These are phyloP conservation scores for Eudasyphora cyanicolor DNA, from an alignment of 2,888 invertebrate species.

Conservation along the genomic window DNA sequence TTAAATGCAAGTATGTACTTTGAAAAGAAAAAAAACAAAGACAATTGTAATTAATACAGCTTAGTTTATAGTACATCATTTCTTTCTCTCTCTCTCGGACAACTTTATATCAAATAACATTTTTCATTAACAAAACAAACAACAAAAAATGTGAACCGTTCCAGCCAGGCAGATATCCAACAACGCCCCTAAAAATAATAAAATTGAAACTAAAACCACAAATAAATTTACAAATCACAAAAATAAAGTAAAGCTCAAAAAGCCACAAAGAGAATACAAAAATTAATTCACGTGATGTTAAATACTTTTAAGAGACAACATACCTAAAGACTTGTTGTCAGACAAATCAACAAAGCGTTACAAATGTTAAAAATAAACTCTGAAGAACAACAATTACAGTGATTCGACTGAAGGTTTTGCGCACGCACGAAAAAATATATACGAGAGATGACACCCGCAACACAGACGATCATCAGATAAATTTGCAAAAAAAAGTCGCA, in stretches of 20 bases:
- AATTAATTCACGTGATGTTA: constrained; percentile 43
- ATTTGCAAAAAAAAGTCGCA: too few relatives aligned
- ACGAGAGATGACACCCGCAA: neutral
- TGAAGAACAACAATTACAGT: constrained; percentile 20
- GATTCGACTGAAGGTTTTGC: neutral
- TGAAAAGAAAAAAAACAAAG: neutral
- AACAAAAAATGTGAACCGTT: neutral
- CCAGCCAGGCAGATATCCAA: constrained; percentile 11
- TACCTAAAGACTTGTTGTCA: too few relatives aligned
- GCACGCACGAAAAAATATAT: neutral
- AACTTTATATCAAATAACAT: constrained; percentile 3
- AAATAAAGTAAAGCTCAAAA: neutral
- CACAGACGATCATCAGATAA: too few relatives aligned
- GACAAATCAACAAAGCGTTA: constrained; percentile 75
- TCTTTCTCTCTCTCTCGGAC: neutral
- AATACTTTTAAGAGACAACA: neutral
- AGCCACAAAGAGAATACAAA: neutral
- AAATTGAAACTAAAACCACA: constrained; percentile 9
- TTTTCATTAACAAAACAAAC: constrained; percentile 15
- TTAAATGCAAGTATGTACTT: constrained; percentile 6
- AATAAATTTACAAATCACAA: neutral
- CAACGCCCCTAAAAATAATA: constrained; percentile 45
- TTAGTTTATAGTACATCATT: constrained; percentile 1
- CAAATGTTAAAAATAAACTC: constrained; percentile 59
- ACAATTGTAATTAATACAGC: constrained; percentile 21